A percentile compares a stretch with the other conserved stretches of the same genome.
Conservation (phyloP, 2,113 vertebrate species). For the Pyxicephalus adspersus region DNA sequence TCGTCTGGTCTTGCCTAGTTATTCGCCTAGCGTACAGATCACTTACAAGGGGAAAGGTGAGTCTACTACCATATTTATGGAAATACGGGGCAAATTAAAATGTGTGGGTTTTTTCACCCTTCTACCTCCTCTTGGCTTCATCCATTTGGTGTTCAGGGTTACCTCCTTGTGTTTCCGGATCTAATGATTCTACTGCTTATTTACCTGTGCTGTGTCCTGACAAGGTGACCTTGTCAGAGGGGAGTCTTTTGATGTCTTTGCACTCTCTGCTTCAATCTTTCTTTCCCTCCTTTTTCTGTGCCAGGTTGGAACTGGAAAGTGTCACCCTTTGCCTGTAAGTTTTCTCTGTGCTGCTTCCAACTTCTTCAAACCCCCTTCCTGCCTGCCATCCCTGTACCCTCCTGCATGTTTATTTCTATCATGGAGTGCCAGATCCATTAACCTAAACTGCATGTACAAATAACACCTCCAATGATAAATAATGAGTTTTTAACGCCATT, state of each 20-base stretch:
- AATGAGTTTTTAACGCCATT: not conserved
- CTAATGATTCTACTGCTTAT: conserved; percentile 49
- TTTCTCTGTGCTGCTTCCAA: conserved; percentile 63
- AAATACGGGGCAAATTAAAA: not conserved
- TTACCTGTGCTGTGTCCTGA: conserved; percentile 72
- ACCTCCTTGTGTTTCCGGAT: conserved; percentile 53
- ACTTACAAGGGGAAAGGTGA: conserved; percentile 88
- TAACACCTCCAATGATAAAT: conserved; percentile 20
- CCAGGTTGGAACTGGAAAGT: conserved; percentile 76
- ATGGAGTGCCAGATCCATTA: conserved; percentile 10
- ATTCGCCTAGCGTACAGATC: conserved; percentile 87
- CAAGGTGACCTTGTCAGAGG: conserved; percentile 74
- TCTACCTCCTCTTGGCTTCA: conserved; percentile 44
- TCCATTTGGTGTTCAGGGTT: conserved; percentile 56
- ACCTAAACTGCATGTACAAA: not conserved
- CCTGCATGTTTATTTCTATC: conserved; percentile 18
- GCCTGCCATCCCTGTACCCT: conserved; percentile 5
- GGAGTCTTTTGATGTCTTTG: conserved; percentile 69
- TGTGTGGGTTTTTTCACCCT: conserved; percentile 30
- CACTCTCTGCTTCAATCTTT: conserved; percentile 72
- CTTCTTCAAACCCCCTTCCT: not conserved
- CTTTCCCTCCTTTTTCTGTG: conserved; percentile 75
- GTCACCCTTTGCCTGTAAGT: conserved; percentile 81
- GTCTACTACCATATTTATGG: conserved; percentile 5
- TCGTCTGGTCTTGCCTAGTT: conserved; percentile 97